phyloP scores from a whole-genome alignment of 2,888 invertebrate genomes.

The Andrena marginata region DNA sequence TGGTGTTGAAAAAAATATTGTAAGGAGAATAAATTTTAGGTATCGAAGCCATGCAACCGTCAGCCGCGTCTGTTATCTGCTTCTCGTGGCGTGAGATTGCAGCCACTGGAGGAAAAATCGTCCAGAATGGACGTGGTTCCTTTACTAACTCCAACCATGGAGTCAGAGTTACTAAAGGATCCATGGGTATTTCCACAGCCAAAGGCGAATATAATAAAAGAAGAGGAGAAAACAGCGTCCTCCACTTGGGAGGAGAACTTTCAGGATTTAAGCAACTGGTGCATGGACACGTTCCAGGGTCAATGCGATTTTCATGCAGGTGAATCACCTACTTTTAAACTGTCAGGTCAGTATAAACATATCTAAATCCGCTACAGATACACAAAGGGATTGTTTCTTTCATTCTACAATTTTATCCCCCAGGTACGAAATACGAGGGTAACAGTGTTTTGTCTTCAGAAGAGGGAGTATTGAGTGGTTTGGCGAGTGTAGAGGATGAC shows the following conservation, averaged over 20 bases:
- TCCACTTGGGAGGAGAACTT: conserved; percentile 87
- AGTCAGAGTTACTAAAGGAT: conserved; percentile 73
- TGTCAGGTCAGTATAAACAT: conserved; percentile 76
- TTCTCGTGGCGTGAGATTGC: conserved; percentile 84
- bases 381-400: not conserved
- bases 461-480: conserved; percentile 71
- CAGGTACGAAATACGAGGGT: conserved; percentile 80
- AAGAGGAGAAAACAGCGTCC: conserved; percentile 66
- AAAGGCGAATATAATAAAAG: conserved; percentile 50
- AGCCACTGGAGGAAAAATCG: conserved; percentile 71
- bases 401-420: not conserved
- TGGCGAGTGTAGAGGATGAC: conserved; percentile 61
- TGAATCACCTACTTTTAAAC: conserved; percentile 79
- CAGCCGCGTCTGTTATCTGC: conserved; percentile 78
- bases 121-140: conserved; percentile 73
- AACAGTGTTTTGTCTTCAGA: conserved; percentile 77
- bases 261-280: conserved; percentile 89
- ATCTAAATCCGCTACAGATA: not conserved
- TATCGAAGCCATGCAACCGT: conserved; percentile 80
- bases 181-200: conserved; percentile 66
- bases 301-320: conserved; percentile 83
- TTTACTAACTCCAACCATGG: conserved; percentile 77
- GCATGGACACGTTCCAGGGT: conserved; percentile 81
- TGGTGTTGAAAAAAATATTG: not conserved
- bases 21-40: conserved; percentile 58